Conservation (phyloP, 1,140 invertebrate species). For the Drosophila murphyi region DNA sequence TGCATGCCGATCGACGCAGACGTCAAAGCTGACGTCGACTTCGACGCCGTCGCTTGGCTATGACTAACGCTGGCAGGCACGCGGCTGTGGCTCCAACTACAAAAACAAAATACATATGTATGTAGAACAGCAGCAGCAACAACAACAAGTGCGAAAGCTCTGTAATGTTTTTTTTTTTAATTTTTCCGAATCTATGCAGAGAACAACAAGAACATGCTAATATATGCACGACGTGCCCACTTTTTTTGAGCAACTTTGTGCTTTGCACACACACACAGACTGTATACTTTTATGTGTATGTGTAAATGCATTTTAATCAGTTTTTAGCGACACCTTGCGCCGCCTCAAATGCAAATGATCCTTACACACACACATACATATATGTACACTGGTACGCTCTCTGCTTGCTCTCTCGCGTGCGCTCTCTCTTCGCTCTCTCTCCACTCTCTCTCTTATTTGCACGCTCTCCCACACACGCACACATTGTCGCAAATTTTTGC, state of each 20-base stretch:
- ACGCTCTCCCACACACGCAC: constrained; percentile 8
- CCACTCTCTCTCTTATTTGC: constrained; percentile 15
- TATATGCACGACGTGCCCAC: constrained; percentile 80
- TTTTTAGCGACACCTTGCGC: constrained; percentile 70
- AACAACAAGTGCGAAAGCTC: constrained; percentile 62
- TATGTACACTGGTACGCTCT: constrained; percentile 23
- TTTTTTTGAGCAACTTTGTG: constrained; percentile 67
- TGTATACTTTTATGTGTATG: constrained; percentile 9
- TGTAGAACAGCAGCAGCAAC: constrained; percentile 64
- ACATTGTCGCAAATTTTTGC: constrained; percentile 30
- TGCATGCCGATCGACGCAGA: constrained; percentile 41
- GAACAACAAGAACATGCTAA: constrained; percentile 39
- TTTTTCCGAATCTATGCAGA: constrained; percentile 63
- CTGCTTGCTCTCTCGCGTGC: constrained; percentile 8
- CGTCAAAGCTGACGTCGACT: constrained; percentile 45
- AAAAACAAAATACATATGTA: constrained; percentile 57
- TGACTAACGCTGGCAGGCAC: constrained; percentile 73
- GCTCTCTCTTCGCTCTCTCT: constrained; percentile 22
- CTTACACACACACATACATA: constrained; percentile 42
- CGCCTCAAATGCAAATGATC: constrained; percentile 78
- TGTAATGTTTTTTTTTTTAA: constrained; percentile 48
- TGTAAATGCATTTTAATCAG: constrained; percentile 52
- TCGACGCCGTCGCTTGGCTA: constrained; percentile 39
- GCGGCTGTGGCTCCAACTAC: constrained; percentile 73
- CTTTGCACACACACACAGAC: constrained; percentile 8